Evolutionary conservation across 2,888 invertebrate species (phyloP).

Genomic region (Andricus quercusramuli): DNA sequence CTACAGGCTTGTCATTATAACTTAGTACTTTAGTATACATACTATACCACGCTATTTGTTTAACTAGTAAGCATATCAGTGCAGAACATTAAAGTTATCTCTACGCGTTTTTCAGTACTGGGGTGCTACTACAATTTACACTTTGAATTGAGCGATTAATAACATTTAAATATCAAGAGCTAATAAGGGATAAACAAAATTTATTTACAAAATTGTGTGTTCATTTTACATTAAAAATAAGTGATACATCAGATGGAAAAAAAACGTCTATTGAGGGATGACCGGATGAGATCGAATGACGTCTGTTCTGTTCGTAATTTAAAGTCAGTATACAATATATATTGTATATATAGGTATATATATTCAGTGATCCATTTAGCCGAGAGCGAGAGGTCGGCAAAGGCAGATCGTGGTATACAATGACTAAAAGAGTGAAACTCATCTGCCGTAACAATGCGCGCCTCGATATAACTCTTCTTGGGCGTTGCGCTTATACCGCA

Average conservation of each 20-base stretch:
- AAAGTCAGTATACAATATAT: not conserved
- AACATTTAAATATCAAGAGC: no score
- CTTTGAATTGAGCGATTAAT: no score
- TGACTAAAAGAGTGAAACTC: conserved; percentile 3
- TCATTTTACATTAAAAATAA: not conserved
- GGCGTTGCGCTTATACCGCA: conserved; percentile 20
- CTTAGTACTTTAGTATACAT: no score
- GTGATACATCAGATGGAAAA: not conserved
- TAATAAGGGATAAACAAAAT: no score
- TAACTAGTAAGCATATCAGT: no score
- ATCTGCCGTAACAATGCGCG: conserved; percentile 68
- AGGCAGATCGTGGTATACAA: not conserved
- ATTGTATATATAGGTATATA: not conserved
- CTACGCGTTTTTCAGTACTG: no score
- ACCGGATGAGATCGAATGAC: not conserved
- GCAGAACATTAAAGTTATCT: no score
- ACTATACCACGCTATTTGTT: no score
- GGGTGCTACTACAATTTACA: no score
- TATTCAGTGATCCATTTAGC: conserved; percentile 18
- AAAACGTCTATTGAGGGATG: not conserved
- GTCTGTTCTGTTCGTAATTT: conserved; percentile 11
- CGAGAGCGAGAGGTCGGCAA: conserved; percentile 63
- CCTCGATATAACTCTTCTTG: conserved; percentile 44
- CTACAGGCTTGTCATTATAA: no score
- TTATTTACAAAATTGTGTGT: no score